phyloP scores from a whole-genome alignment of 2,888 invertebrate genomes.

The Hybos culiciformis region DNA sequence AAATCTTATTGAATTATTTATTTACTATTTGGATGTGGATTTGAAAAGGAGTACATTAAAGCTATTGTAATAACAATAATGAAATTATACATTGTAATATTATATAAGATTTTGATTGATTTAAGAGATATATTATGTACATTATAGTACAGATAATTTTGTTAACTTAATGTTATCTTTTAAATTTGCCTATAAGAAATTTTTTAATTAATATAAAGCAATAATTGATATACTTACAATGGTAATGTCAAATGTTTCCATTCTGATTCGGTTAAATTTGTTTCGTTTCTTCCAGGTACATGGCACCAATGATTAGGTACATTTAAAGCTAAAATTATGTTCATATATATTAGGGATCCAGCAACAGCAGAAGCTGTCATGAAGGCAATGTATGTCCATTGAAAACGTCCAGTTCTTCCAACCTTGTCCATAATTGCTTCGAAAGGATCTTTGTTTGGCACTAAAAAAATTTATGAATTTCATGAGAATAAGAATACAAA shows the following conservation, averaged over 20 bases:
- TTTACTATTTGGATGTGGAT: no score
- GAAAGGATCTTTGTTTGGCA: slow-evolving; percentile 36
- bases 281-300: slow-evolving; percentile 38
- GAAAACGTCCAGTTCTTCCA: slow-evolving; percentile 41
- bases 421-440: slow-evolving; percentile 39
- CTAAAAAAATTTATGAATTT: no score
- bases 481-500: no score
- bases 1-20: no score
- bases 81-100: slow-evolving; percentile 16
- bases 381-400: slow-evolving; percentile 37
- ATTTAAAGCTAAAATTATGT: slow-evolving; percentile 40
- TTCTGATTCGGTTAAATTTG: slow-evolving; percentile 36
- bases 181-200: no score
- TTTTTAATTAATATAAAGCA: no score
- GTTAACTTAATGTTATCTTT: no score
- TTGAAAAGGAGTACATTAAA: no score
- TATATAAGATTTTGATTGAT: no score
- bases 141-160: background rate
- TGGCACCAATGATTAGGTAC: slow-evolving; percentile 45
- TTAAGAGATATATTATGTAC: no score
- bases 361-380: slow-evolving; percentile 38
- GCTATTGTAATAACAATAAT: background rate
- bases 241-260: slow-evolving; percentile 43
- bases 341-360: slow-evolving; percentile 40
- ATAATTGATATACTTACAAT: slow-evolving; percentile 30